Conservation (phyloP, 2,888 invertebrate genomes). For the Ypsolopha scabrella region DNA sequence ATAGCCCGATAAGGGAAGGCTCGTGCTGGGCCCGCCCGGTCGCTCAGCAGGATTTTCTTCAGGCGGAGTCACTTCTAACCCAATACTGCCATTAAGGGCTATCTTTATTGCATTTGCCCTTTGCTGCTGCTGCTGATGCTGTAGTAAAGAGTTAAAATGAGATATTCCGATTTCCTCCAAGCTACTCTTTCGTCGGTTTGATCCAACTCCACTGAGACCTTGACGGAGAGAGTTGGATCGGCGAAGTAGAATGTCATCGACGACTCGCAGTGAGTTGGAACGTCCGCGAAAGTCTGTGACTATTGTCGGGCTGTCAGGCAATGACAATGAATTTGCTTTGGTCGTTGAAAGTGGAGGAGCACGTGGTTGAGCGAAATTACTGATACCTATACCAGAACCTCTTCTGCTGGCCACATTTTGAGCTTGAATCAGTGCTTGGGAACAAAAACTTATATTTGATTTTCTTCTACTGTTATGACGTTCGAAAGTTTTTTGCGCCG, state of each 20-base stretch:
- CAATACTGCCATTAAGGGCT: conserved; percentile 87
- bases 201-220: conserved; percentile 77
- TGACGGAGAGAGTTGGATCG: conserved; percentile 88
- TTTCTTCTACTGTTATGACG: conserved; percentile 91
- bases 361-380: conserved; percentile 73
- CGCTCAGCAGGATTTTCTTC: conserved; percentile 65
- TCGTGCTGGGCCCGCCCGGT: conserved; percentile 33
- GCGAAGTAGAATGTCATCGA: conserved; percentile 85
- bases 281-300: conserved; percentile 82
- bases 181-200: conserved; percentile 83
- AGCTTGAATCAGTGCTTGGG: conserved; percentile 77
- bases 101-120: conserved; percentile 84
- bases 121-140: conserved; percentile 63
- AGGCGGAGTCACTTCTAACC: conserved; percentile 82
- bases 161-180: conserved; percentile 88
- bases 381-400: conserved; percentile 76
- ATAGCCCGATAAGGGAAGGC: conserved; percentile 49
- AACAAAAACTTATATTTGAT: conserved; percentile 92
- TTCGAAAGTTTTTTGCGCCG: conserved; percentile 94
- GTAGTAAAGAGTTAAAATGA: conserved; percentile 78
- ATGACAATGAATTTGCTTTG: conserved; percentile 89
- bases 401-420: conserved; percentile 71
- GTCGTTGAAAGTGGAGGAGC: conserved; percentile 85
- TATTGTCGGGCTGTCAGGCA: conserved; percentile 90
- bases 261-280: conserved; percentile 88